A percentile compares a stretch with the other conserved stretches of the same genome.
Evolutionary conservation across 2,888 invertebrate species (phyloP).

Genomic region (Marasmarcha lunaedactyla): DNA sequence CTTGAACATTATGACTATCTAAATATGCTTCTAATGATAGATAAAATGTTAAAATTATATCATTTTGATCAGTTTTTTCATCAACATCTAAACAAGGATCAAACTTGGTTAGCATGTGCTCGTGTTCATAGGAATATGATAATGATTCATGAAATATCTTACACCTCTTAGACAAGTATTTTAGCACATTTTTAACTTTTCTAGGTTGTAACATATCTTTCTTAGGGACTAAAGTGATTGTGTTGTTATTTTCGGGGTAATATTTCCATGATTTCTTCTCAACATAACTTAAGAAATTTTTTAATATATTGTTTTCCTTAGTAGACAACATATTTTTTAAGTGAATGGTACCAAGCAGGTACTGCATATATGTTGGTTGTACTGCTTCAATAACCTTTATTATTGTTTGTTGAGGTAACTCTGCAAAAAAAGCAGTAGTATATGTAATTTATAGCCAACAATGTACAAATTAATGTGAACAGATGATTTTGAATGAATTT

Average conservation of each 20-base stretch:
- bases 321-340: constrained; percentile 26
- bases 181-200: constrained; percentile 25
- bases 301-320: constrained; percentile 31
- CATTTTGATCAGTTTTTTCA: constrained; percentile 19
- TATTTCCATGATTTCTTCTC: constrained; percentile 28
- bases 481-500: too few species aligned
- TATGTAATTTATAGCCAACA: too few species aligned
- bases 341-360: constrained; percentile 32
- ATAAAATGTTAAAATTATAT: constrained; percentile 35
- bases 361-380: constrained; percentile 43
- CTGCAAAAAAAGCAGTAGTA: constrained; percentile 42
- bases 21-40: constrained; percentile 42
- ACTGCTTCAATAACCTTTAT: constrained; percentile 37
- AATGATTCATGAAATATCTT: constrained; percentile 1
- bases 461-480: too few species aligned
- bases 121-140: not conserved
- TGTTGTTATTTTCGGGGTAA: constrained; percentile 19
- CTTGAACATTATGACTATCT: constrained; percentile 38
- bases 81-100: constrained; percentile 11
- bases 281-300: constrained; percentile 31
- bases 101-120: constrained; percentile 21
- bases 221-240: constrained; percentile 21
- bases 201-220: constrained; percentile 20
- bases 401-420: constrained; percentile 34
- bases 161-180: constrained; percentile 26